phyloP scores from a whole-genome alignment of 2,113 vertebrate genomes.

The Cnemophilus loriae region DNA sequence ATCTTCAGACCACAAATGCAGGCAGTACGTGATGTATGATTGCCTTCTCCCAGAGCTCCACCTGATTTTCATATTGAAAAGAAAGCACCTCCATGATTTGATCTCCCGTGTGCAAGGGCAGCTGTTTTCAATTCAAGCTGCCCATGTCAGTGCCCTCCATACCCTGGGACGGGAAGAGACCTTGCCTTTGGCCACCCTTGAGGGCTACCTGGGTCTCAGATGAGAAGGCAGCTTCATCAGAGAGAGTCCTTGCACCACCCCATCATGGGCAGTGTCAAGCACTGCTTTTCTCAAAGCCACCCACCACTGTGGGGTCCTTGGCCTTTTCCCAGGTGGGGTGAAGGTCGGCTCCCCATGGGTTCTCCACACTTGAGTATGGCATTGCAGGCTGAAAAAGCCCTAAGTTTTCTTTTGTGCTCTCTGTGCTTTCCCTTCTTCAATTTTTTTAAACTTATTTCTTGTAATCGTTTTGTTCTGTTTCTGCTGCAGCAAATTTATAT shows the following conservation, averaged over 20 bases:
- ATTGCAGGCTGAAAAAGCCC: not conserved
- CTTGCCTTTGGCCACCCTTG: not conserved
- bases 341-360: rapidly evolving
- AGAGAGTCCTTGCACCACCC: not conserved
- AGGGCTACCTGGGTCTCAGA: not conserved
- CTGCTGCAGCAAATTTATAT: not conserved
- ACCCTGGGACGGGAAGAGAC: not conserved
- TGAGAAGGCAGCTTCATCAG: not conserved
- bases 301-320: rapidly evolving
- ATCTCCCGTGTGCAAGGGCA: not conserved
- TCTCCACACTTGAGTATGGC: not conserved
- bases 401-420: not conserved
- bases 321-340: not conserved
- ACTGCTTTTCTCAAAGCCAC: rapidly evolving
- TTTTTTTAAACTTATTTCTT: not conserved
- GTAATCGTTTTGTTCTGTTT: not conserved
- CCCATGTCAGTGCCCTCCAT: no score
- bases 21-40: not conserved
- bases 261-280: not conserved
- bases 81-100: not conserved
- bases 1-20: not conserved
- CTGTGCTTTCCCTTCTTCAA: not conserved
- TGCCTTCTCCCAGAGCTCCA: not conserved
- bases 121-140: not conserved
- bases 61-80: not conserved